Evolutionary conservation across 37 sponge, comb jelly and placozoan species (phyloP).

Genomic region (Petrosia ficiformis): DNA sequence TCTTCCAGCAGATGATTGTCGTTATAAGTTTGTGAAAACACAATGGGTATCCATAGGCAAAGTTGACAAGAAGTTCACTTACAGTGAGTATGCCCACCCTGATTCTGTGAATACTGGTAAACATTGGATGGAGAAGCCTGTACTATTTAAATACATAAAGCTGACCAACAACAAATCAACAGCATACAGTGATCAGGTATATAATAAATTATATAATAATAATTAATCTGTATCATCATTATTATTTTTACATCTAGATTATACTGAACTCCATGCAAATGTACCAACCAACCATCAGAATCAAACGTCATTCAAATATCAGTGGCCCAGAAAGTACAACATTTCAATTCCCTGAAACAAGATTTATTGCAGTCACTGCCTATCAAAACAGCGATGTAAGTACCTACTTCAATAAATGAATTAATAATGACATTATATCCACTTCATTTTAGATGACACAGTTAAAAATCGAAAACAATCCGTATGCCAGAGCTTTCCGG

Average conservation of each 20-base stretch:
- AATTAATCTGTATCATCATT: background rate
- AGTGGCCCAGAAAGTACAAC: background rate
- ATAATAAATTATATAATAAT: background rate
- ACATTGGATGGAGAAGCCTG: constrained; percentile 62
- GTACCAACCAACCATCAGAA: constrained; percentile 47
- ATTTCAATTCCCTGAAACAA: constrained; percentile 64
- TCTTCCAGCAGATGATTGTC: constrained; percentile 65
- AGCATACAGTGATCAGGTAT: constrained; percentile 38
- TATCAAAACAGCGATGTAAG: constrained; percentile 72
- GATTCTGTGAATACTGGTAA: constrained; percentile 69
- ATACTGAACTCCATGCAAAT: constrained; percentile 84
- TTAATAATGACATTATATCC: background rate
- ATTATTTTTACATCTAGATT: constrained; percentile 46
- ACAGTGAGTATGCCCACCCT: constrained; percentile 54
- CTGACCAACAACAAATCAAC: constrained; percentile 77
- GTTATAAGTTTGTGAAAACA: constrained; percentile 78
- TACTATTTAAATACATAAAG: constrained; percentile 71
- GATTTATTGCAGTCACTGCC: constrained; percentile 81
- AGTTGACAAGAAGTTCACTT: constrained; percentile 49
- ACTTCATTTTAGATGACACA: constrained; percentile 42
- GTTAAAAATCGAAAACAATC: constrained; percentile 71
- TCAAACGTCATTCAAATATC: constrained; percentile 20
- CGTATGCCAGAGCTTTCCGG: constrained; percentile 67
- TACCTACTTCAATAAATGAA: background rate
- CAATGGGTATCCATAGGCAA: constrained; percentile 82